Conservation (phyloP, 2,797 vertebrate genomes). For the Hylomyscus alleni region DNA sequence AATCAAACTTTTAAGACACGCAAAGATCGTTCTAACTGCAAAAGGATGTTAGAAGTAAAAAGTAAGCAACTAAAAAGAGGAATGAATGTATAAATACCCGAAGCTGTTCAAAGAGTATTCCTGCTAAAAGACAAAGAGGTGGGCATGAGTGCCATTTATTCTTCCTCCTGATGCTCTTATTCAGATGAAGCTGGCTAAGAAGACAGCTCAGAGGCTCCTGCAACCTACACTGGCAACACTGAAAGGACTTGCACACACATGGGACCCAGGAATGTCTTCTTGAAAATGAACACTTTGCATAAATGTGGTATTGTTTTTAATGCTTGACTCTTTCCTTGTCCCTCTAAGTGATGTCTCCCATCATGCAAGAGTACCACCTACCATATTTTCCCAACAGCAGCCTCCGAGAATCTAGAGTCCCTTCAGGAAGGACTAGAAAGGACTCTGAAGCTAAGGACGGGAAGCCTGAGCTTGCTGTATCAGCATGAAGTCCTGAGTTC, state of each 20-base stretch:
- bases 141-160: not conserved
- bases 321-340: not conserved
- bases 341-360: not conserved
- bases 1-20: not conserved
- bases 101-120: not conserved
- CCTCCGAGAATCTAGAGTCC: slow-evolving; percentile 30
- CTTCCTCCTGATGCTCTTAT: not conserved
- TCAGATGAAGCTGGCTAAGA: not conserved
- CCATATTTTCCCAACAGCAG: not conserved
- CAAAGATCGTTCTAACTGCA: not conserved
- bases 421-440: not conserved
- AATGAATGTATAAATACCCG: not conserved
- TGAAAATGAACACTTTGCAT: not conserved
- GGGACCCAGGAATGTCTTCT: not conserved
- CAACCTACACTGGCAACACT: not conserved
- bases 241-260: not conserved
- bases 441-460: not conserved
- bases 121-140: not conserved
- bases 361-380: not conserved
- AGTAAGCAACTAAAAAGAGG: not conserved
- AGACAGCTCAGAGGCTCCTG: not conserved
- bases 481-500: not conserved
- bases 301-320: not conserved
- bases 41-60: slow-evolving; percentile 20
- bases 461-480: not conserved